Evolutionary conservation across 2,113 vertebrate species (phyloP), one percentile per base, ranked within the genome.

Genomic region (Prolemur simus): DNA sequence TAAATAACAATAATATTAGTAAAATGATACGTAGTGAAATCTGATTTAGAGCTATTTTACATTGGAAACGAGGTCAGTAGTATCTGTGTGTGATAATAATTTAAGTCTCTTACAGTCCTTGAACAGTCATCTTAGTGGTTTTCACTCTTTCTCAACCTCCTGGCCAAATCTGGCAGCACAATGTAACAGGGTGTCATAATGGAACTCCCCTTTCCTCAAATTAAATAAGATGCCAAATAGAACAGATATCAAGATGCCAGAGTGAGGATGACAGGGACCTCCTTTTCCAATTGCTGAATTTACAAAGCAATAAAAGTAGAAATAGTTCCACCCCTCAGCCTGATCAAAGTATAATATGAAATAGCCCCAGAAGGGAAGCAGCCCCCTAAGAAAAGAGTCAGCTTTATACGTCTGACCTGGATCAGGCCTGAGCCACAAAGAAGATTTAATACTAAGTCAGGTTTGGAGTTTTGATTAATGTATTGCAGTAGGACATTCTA

Each of bases 391-490:
- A n/a, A 77, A 77, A 92, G 21, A 91, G 32, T 64, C 56, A 49
- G 29, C 25, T 91, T 66, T 91, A 52, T 47, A 25, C 8, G 8
- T 80, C 27, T 15, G 5, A 91, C 23, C 15, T 77, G 68, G 21
- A 88, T 83, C 18, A 91, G 58, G 37, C 23, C 23, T 94, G 49
- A 82, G 12, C 76, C 83, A 56, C 87, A 87, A 95, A 87, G 32
- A 91, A 84, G 58, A 88, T 84, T 91, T 66, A 88, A 84, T 68
- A 39, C 45, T 88, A 84, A 91, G 64, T 87, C 56, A 78, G 64
- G 5, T 87, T 84, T 71, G 12, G 37, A 32, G 37, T 69, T 95
- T 89, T 63, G 8, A 64, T 68, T 82, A 68, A 52, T 39, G 37
- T 34, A 90, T 77, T 68, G n/a, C 8, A 81, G 45, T 27, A 60